A percentile compares a stretch with the other conserved stretches of the same genome.
phyloP scores from a whole-genome alignment of 2,113 vertebrate genomes.

The Guaruba guarouba region DNA sequence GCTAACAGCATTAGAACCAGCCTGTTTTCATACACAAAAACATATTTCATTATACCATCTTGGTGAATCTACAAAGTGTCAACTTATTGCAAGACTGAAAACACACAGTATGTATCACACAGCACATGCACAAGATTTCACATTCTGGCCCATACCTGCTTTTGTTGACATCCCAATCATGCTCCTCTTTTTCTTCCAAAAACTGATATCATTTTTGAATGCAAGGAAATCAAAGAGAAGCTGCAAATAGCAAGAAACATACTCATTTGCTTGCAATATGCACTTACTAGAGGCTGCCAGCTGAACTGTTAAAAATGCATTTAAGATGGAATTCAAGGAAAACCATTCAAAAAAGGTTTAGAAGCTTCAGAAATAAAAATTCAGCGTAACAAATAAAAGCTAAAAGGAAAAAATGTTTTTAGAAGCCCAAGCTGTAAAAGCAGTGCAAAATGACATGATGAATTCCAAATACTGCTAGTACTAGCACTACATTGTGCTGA shows the following conservation, averaged over 20 bases:
- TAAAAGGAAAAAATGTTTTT: not conserved
- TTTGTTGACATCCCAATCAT: conserved; percentile 98
- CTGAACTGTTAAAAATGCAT: not conserved
- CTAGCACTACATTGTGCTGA: not conserved
- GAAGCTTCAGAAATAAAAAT: not conserved
- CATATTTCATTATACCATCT: not conserved
- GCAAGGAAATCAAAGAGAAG: conserved; percentile 98
- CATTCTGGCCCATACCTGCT: conserved; percentile 81
- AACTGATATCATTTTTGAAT: conserved; percentile 99
- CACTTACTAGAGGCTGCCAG: not conserved
- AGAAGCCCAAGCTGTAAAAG: not conserved
- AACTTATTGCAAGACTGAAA: not conserved
- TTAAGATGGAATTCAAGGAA: not conserved
- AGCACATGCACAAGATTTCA: fast-evolving
- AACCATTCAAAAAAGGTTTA: fast-evolving
- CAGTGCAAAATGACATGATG: not conserved
- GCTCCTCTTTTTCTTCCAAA: conserved; percentile 97
- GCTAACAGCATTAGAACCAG: not conserved
- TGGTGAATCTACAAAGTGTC: not conserved
- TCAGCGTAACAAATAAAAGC: not conserved
- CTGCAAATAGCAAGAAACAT: conserved; percentile 65
- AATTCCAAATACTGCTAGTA: not conserved
- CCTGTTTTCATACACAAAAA: not conserved
- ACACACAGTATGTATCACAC: not conserved
- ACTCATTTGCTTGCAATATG: not conserved